phyloP scores from a whole-genome alignment of 2,797 vertebrate genomes.

The Phoxinus dragarum region DNA sequence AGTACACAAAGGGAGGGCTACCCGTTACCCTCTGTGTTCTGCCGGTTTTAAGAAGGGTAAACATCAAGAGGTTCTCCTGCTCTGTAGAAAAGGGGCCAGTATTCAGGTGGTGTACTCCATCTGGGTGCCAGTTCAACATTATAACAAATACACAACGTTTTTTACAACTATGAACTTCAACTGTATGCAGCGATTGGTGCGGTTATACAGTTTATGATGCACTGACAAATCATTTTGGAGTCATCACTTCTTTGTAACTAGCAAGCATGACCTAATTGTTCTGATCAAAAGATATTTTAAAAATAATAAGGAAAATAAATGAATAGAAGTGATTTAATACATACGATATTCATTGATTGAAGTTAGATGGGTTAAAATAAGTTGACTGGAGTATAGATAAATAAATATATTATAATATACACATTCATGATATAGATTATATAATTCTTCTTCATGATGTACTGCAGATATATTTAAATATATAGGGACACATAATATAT shows the following conservation, averaged over 20 bases:
- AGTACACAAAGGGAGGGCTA: not conserved
- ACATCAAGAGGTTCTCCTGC: slow-evolving; percentile 3
- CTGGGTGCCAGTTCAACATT: not conserved
- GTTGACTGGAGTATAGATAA: not conserved
- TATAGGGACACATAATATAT: not conserved
- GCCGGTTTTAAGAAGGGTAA: slow-evolving; percentile 6
- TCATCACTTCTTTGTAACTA: not conserved
- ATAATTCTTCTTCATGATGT: not conserved
- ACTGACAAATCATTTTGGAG: not conserved
- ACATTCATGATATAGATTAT: not conserved
- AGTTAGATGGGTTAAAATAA: not conserved
- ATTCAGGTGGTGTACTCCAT: not conserved
- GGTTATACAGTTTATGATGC: not conserved
- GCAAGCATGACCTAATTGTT: not conserved
- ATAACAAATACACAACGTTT: not conserved
- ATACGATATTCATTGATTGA: too few species aligned
- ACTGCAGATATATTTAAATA: not conserved
- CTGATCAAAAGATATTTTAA: not conserved
- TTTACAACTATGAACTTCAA: not conserved
- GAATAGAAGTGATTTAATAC: too few species aligned
- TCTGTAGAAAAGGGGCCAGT: not conserved
- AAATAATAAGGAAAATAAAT: not conserved
- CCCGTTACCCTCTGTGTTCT: slow-evolving; percentile 11
- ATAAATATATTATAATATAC: not conserved
- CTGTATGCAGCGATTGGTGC: not conserved